These are phyloP conservation scores for Diphyllodes magnificus DNA, from an alignment of 2,113 vertebrate genomes.

Conservation along the genomic window DNA sequence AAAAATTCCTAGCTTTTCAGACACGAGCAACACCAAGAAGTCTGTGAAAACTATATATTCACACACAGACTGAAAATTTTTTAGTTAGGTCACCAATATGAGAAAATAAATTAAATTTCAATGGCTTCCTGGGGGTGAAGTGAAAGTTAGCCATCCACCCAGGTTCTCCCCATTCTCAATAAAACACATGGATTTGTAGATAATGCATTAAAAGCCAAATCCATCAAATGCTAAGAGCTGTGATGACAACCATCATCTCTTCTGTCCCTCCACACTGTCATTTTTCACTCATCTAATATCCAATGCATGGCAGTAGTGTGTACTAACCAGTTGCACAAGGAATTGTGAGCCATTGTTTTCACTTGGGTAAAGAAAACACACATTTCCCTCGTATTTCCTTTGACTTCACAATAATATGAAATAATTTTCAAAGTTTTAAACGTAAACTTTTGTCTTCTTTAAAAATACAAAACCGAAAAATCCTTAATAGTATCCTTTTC, in stretches of 20 bases:
- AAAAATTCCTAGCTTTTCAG: neutral
- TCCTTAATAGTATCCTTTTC: neutral
- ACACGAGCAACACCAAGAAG: neutral
- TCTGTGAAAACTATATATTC: neutral
- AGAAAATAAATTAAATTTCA: neutral
- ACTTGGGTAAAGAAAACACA: neutral
- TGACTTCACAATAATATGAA: neutral
- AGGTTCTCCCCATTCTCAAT: neutral
- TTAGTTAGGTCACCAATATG: neutral
- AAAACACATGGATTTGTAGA: neutral
- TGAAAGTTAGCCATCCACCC: neutral
- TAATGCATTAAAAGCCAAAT: neutral
- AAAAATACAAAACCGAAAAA: neutral
- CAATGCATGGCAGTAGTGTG: neutral
- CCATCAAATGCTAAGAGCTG: neutral
- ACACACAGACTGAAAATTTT: neutral
- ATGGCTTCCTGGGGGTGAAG: neutral
- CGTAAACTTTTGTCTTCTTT: neutral
- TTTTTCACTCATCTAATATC: neutral
- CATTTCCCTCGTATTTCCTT: neutral
- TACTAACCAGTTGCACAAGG: neutral
- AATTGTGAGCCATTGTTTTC: neutral
- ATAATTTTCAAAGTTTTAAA: neutral
- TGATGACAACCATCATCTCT: neutral
- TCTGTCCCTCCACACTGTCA: neutral